Conservation (phyloP, 2,888 invertebrate species). For the Lycophotia porphyrea region DNA sequence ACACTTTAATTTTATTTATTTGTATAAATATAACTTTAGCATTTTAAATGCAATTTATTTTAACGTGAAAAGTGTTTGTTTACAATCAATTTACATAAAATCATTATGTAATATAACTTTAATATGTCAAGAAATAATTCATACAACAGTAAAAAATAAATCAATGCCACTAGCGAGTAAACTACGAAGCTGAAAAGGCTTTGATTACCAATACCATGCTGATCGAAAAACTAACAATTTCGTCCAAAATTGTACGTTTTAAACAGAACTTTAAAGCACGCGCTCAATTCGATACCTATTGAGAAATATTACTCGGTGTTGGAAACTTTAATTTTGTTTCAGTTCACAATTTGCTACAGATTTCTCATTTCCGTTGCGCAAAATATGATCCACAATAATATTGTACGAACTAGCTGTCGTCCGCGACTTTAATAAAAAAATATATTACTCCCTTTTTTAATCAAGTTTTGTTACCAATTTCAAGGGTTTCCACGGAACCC, state of each 20-base stretch:
- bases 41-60: too few species aligned
- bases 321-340: constrained; percentile 18
- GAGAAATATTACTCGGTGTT: constrained; percentile 26
- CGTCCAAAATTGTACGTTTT: constrained; percentile 26
- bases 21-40: too few species aligned
- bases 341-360: constrained; percentile 15
- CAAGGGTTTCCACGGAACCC: too few species aligned
- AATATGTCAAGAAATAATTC: too few species aligned
- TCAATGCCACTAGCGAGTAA: background rate
- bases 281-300: constrained; percentile 28
- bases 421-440: too few species aligned
- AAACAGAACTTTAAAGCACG: constrained; percentile 29
- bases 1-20: too few species aligned
- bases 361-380: constrained; percentile 38
- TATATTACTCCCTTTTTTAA: too few species aligned
- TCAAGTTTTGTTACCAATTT: too few species aligned
- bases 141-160: background rate
- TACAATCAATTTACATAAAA: too few species aligned
- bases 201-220: constrained; percentile 19
- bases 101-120: too few species aligned
- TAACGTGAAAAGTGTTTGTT: too few species aligned
- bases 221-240: constrained; percentile 14
- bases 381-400: constrained; percentile 18
- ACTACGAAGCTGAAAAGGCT: constrained; percentile 27
- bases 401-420: too few species aligned